Evolutionary conservation across 2,113 vertebrate genomes (phyloP).

Genomic region (Ceyx melanurus): DNA sequence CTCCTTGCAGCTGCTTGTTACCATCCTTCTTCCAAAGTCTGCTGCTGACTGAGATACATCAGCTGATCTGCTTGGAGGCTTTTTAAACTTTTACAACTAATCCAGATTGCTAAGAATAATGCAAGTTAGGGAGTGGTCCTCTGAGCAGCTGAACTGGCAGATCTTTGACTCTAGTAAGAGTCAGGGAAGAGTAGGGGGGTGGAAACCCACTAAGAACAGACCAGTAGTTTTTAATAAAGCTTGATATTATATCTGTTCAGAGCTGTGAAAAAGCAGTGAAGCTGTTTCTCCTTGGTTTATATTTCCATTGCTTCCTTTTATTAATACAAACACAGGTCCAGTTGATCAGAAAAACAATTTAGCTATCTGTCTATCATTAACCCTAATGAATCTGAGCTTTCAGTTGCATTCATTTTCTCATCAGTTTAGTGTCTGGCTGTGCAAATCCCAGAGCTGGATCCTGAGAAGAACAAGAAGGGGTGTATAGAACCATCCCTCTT

Average conservation of each 20-base stretch:
- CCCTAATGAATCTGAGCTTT: background rate
- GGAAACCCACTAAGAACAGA: background rate
- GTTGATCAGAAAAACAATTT: background rate
- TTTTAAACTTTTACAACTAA: background rate
- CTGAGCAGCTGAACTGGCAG: slow-evolving; percentile 21
- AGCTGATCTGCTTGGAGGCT: slow-evolving; percentile 21
- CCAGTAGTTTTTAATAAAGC: background rate
- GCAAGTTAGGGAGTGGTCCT: background rate
- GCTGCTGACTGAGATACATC: background rate
- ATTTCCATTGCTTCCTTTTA: background rate
- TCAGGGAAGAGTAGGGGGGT: background rate
- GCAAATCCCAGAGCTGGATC: background rate
- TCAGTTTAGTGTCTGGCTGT: background rate
- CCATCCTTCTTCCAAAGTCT: background rate
- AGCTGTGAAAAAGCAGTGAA: background rate
- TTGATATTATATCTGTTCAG: background rate
- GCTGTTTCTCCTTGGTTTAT: background rate
- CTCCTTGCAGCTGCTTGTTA: slow-evolving; percentile 32
- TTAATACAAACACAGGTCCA: background rate
- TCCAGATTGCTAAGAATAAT: background rate
- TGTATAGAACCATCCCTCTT: background rate
- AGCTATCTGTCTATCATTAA: accelerated
- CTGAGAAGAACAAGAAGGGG: background rate
- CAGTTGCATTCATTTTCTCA: background rate
- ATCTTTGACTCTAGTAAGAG: background rate